Conservation (phyloP, 2,113 vertebrate genomes). For the Gallinago jamesoni region DNA sequence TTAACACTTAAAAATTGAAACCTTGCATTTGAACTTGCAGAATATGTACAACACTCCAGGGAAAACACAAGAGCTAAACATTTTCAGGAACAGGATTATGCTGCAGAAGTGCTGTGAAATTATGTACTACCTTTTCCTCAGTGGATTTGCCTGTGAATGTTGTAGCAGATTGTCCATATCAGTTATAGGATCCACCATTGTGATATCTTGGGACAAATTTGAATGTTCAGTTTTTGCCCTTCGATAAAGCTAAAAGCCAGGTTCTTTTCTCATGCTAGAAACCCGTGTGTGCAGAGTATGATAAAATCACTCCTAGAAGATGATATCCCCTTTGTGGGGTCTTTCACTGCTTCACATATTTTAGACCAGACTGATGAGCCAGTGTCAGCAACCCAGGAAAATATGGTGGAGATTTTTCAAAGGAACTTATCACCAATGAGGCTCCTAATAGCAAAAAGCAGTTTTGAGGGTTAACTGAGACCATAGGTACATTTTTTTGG, state of each 20-base stretch:
- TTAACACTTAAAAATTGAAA: background rate
- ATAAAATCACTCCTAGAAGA: background rate
- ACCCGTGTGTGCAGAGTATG: accelerated
- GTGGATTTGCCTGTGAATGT: background rate
- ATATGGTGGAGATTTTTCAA: background rate
- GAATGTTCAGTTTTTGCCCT: background rate
- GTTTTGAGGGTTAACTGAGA: background rate
- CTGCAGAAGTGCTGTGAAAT: background rate
- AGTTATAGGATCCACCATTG: background rate
- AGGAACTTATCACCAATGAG: background rate
- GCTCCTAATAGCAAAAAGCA: background rate
- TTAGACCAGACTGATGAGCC: background rate
- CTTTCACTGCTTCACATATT: background rate
- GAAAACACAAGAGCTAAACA: background rate
- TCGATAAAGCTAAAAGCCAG: background rate
- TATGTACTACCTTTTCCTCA: background rate
- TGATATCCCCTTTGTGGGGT: background rate
- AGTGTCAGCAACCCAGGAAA: background rate
- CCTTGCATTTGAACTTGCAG: background rate
- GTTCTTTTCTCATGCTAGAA: background rate
- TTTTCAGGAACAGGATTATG: background rate
- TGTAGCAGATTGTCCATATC: background rate
- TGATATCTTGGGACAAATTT: background rate
- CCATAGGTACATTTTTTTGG: background rate
- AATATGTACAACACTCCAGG: background rate